phyloP scores from a whole-genome alignment of 2,797 vertebrate species.

The Perodicticus potto region DNA sequence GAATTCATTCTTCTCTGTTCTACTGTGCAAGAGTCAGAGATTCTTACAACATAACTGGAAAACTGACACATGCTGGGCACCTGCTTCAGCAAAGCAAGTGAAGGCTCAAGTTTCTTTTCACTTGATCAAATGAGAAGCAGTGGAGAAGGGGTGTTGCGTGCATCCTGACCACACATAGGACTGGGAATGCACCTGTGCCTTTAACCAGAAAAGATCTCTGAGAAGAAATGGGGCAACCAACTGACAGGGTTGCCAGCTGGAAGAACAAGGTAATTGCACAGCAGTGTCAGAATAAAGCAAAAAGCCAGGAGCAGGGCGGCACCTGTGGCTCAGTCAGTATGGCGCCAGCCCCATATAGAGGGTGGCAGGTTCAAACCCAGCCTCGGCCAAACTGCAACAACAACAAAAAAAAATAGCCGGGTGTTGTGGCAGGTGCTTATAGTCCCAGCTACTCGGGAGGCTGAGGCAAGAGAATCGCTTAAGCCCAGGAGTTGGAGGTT shows the following conservation, averaged over 20 bases:
- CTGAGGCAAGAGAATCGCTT: no score
- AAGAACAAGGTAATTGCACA: not conserved
- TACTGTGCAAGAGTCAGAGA: not conserved
- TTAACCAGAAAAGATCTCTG: constrained; percentile 15
- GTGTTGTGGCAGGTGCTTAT: no score
- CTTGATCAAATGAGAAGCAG: not conserved
- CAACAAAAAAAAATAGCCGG: no score
- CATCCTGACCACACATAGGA: constrained; percentile 1
- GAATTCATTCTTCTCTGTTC: not conserved
- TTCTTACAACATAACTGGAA: not conserved
- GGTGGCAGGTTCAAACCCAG: no score
- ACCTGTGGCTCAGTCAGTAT: no score
- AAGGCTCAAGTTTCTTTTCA: not conserved
- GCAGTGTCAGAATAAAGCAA: not conserved
- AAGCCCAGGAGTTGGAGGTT: no score
- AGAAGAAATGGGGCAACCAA: constrained; percentile 15
- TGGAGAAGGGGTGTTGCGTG: not conserved
- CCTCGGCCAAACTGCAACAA: no score
- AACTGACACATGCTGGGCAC: not conserved
- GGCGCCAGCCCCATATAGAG: no score
- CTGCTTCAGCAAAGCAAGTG: not conserved
- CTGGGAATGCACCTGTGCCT: constrained; percentile 35
- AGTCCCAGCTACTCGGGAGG: no score
- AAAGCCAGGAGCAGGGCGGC: not conserved
- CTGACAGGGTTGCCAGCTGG: constrained; percentile 45